phyloP scores from a whole-genome alignment of 1,140 invertebrate genomes.

The Proctacanthus coquilletti region DNA sequence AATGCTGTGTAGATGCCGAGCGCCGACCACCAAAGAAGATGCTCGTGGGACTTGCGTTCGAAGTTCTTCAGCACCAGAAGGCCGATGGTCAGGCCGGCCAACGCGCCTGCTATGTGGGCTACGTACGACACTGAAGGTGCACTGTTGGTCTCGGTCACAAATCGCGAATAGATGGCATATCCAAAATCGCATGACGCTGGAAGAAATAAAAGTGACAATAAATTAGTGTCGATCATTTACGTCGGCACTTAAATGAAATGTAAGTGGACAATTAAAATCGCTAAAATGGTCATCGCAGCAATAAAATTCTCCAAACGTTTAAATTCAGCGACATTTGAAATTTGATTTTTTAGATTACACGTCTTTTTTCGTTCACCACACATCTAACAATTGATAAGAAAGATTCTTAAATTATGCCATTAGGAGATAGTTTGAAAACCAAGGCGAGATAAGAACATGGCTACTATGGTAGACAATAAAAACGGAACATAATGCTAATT shows the following conservation, averaged over 20 bases:
- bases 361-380: no score
- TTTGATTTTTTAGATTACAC: no score
- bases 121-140: constrained; percentile 81
- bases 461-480: no score
- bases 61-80: constrained; percentile 89
- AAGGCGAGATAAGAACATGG: no score
- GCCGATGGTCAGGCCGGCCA: constrained; percentile 76
- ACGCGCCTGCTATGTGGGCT: constrained; percentile 79
- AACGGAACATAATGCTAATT: no score
- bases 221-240: constrained; percentile 2
- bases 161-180: constrained; percentile 82
- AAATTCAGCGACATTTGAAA: no score
- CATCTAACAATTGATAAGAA: no score
- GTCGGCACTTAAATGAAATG: constrained; percentile 1
- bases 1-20: constrained; percentile 80
- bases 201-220: constrained; percentile 17
- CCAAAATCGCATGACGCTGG: constrained; percentile 81
- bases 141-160: constrained; percentile 33
- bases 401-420: no score
- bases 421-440: no score
- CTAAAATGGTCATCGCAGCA: no score
- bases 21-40: constrained; percentile 87
- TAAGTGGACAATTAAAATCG: no score
- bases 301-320: no score
- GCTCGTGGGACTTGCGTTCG: constrained; percentile 79